Conservation (phyloP, 1,140 invertebrate species). For the Venturia canescens region DNA sequence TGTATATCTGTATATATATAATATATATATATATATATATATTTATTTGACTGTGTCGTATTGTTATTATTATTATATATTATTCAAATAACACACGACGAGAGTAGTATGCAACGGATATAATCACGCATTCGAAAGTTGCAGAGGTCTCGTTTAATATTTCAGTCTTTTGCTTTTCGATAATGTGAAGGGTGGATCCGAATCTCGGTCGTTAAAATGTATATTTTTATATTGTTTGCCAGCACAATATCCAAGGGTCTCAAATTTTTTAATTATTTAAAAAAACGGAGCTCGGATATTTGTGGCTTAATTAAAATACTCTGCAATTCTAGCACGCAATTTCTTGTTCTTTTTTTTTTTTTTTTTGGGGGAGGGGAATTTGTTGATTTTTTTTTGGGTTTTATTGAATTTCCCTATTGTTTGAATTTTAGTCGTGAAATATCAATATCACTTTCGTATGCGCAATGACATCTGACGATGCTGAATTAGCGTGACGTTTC, state of each 20-base stretch:
- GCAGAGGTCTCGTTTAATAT: constrained; percentile 53
- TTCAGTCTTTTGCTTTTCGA: constrained; percentile 56
- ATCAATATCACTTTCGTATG: constrained; percentile 43
- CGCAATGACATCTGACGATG: constrained; percentile 42
- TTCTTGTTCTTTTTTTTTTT: constrained; percentile 15
- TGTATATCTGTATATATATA: constrained; percentile 59
- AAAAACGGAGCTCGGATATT: not conserved
- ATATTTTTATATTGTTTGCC: not conserved
- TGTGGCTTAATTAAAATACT: not conserved
- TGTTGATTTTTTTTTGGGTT: constrained; percentile 22
- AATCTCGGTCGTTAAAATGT: constrained; percentile 50
- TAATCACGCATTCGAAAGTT: constrained; percentile 64
- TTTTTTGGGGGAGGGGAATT: not conserved
- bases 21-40: constrained; percentile 49
- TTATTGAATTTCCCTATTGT: constrained; percentile 6
- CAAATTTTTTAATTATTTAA: not conserved
- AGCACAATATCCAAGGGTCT: not conserved
- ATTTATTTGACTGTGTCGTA: not conserved
- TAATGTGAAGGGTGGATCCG: constrained; percentile 31
- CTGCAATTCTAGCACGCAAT: constrained; percentile 6
- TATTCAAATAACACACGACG: constrained; percentile 60
- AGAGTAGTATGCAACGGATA: constrained; percentile 60
- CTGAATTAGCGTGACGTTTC: constrained; percentile 39
- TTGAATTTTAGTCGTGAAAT: constrained; percentile 18
- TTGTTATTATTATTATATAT: constrained; percentile 54